These are phyloP conservation scores for Sphaerodactylus townsendi DNA, from an alignment of 2,113 vertebrate species.

Conservation along the genomic window DNA sequence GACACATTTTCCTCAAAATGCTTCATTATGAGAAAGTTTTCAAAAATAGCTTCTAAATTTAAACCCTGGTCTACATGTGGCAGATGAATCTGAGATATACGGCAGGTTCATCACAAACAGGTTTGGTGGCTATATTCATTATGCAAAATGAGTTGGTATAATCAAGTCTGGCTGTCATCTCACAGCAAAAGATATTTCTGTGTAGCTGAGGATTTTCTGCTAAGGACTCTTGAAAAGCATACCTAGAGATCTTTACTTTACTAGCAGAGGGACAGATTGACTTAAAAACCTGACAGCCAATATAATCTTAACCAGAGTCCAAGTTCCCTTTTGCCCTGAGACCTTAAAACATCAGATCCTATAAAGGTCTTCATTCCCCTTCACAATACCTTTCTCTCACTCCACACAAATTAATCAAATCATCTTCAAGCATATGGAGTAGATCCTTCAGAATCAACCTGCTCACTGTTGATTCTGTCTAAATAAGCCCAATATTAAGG, in stretches of 20 bases:
- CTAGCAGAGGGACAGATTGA: too few relatives aligned
- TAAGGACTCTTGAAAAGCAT: neutral
- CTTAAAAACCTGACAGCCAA: neutral
- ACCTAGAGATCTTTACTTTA: neutral
- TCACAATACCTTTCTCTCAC: too few relatives aligned
- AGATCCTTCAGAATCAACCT: too few relatives aligned
- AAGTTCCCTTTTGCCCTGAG: too few relatives aligned
- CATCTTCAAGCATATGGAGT: too few relatives aligned
- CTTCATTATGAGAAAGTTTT: neutral
- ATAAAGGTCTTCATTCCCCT: too few relatives aligned
- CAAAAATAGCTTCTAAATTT: conserved; percentile 30
- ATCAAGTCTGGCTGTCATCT: conserved; percentile 4
- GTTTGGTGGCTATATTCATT: conserved; percentile 25
- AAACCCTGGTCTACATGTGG: neutral
- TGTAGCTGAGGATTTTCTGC: neutral
- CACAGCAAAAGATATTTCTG: neutral
- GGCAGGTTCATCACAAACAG: conserved; percentile 33
- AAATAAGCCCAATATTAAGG: too few relatives aligned
- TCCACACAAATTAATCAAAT: too few relatives aligned
- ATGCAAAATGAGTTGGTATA: conserved; percentile 23
- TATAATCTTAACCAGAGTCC: too few relatives aligned
- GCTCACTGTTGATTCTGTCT: too few relatives aligned
- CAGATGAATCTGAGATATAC: neutral
- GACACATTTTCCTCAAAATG: neutral
- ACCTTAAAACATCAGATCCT: too few relatives aligned